These are phyloP conservation scores for Tupaia chinensis DNA, from an alignment of 2,113 vertebrate genomes.

Conservation along the genomic window DNA sequence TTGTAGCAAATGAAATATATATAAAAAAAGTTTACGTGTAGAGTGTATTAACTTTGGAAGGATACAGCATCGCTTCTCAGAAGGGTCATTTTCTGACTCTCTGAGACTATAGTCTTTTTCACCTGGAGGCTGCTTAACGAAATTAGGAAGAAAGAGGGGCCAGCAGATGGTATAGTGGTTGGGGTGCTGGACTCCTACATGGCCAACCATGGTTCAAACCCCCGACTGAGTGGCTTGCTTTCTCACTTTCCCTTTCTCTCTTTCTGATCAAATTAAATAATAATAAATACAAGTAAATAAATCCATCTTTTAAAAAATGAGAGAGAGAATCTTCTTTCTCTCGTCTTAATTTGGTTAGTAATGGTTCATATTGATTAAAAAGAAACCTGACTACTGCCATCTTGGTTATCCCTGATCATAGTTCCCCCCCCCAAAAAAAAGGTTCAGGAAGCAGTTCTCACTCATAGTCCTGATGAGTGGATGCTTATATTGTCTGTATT, in stretches of 20 bases:
- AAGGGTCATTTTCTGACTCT: not conserved
- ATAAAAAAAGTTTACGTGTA: not conserved
- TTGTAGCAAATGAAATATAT: too few relatives aligned
- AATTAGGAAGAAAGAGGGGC: not conserved
- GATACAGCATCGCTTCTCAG: too few relatives aligned
- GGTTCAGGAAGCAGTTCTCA: not conserved
- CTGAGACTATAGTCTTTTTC: not conserved
- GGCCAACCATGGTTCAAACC: too few relatives aligned
- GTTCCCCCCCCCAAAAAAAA: not conserved
- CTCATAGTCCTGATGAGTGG: not conserved
- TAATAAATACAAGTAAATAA: too few relatives aligned
- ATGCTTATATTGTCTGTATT: not conserved
- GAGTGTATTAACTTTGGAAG: not conserved
- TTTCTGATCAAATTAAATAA: too few relatives aligned
- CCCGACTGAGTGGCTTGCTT: too few relatives aligned
- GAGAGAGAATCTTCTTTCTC: not conserved
- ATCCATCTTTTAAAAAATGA: too few relatives aligned
- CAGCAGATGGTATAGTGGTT: too few relatives aligned
- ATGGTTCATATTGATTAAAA: conserved; percentile 22
- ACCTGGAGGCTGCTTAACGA: not conserved
- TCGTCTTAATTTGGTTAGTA: not conserved
- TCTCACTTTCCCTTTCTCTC: too few relatives aligned
- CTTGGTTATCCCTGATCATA: not conserved
- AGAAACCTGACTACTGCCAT: not conserved
- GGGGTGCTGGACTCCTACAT: too few relatives aligned